These are phyloP conservation scores for Corydoras sp. DNA, from an alignment of 2,113 vertebrate genomes.

Conservation along the genomic window DNA sequence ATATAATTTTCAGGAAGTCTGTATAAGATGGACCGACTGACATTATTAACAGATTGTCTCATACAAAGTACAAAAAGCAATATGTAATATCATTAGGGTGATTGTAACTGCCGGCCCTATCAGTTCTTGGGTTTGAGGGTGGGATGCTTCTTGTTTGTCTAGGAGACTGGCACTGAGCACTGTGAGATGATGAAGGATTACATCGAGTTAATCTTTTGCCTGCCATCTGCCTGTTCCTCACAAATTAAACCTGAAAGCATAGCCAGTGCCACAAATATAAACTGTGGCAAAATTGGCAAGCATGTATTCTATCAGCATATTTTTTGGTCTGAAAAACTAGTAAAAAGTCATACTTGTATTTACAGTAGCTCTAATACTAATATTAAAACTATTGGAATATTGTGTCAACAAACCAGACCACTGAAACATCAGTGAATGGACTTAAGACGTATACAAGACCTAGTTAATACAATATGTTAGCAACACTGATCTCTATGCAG, in stretches of 20 bases:
- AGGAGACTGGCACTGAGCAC: constrained; percentile 54
- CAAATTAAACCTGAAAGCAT: constrained; percentile 61
- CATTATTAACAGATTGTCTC: no score
- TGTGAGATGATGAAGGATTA: constrained; percentile 69
- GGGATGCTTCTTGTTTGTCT: constrained; percentile 36
- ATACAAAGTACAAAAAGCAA: neutral
- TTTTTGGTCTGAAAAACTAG: neutral
- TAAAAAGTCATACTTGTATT: no score
- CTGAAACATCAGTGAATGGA: no score
- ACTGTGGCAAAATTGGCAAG: constrained; percentile 47
- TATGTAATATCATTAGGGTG: neutral
- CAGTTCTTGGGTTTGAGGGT: constrained; percentile 9
- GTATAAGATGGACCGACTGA: no score
- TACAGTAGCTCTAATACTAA: no score
- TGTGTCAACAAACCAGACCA: no score
- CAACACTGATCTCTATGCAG: no score
- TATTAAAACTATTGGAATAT: no score
- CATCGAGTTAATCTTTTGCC: constrained; percentile 65
- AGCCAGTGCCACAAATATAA: constrained; percentile 40
- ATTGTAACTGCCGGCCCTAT: neutral
- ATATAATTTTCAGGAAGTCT: no score
- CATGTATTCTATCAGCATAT: constrained; percentile 27
- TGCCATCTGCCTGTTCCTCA: constrained; percentile 61
- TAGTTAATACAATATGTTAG: no score
- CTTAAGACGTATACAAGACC: no score